Percentiles rank a stretch among this genome's conserved stretches.
These are phyloP conservation scores for Danio tinwini DNA, from an alignment of 2,797 vertebrate species.

Conservation along the genomic window DNA sequence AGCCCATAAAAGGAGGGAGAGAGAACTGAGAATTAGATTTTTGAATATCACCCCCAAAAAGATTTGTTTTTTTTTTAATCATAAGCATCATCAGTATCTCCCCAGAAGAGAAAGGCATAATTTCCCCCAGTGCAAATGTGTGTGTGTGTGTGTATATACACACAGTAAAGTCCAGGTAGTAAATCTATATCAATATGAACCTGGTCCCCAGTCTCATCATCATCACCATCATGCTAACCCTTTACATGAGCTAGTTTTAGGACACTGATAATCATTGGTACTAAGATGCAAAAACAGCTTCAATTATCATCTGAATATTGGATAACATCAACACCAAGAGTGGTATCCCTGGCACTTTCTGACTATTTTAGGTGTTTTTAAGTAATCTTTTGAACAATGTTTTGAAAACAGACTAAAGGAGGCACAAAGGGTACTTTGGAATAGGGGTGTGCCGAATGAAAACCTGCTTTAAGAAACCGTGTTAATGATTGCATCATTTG, in stretches of 20 bases:
- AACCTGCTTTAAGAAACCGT: constrained; percentile 34
- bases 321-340: constrained; percentile 69
- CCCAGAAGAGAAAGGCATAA: constrained; percentile 51
- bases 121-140: constrained; percentile 48
- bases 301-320: constrained; percentile 73
- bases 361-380: constrained; percentile 64
- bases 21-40: constrained; percentile 57
- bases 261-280: constrained; percentile 67
- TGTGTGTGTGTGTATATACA: constrained; percentile 61
- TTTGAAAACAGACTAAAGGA: constrained; percentile 80
- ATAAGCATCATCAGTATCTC: constrained; percentile 37
- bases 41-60: constrained; percentile 46
- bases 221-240: constrained; percentile 65
- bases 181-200: constrained; percentile 80
- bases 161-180: constrained; percentile 73
- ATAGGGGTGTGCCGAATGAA: constrained; percentile 65
- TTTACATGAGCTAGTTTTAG: constrained; percentile 77
- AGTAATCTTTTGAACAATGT: constrained; percentile 73
- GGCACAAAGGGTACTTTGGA: constrained; percentile 88
- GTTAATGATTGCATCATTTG: neutral
- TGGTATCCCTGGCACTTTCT: constrained; percentile 72
- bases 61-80: constrained; percentile 34
- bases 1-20: constrained; percentile 55
- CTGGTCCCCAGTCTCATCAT: constrained; percentile 67
- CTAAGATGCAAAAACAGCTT: constrained; percentile 32